Conservation (phyloP, 2,888 invertebrate species). For the Fragum whitleyi region DNA sequence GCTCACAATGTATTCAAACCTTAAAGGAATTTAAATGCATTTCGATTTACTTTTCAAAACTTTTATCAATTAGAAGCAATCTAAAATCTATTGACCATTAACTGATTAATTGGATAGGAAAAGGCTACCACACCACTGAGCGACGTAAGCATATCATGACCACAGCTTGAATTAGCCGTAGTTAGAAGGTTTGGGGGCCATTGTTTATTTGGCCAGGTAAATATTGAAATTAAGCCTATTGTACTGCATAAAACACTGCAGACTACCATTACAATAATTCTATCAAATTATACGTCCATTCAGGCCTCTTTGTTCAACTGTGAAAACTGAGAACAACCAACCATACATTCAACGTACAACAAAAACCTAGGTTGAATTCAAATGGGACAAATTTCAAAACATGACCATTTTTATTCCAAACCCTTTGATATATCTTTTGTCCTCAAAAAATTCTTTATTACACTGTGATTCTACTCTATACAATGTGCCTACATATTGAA, state of each 20-base stretch:
- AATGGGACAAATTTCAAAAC: slow-evolving; percentile 6
- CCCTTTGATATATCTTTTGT: not conserved
- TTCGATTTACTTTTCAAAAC: too few relatives aligned
- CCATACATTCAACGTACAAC: slow-evolving; percentile 9
- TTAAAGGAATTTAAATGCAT: too few relatives aligned
- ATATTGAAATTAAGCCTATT: slow-evolving; percentile 31
- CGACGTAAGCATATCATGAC: too few relatives aligned
- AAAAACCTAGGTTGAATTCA: slow-evolving; percentile 16
- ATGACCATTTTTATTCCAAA: not conserved
- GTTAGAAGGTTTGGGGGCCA: not conserved
- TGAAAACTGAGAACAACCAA: slow-evolving; percentile 17
- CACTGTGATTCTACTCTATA: too few relatives aligned
- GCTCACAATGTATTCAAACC: too few relatives aligned
- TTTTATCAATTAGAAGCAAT: too few relatives aligned
- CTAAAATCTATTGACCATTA: too few relatives aligned
- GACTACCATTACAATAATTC: slow-evolving; percentile 18
- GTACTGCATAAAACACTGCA: not conserved
- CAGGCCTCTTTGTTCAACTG: slow-evolving; percentile 8
- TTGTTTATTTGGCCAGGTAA: slow-evolving; percentile 12
- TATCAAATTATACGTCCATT: slow-evolving; percentile 24
- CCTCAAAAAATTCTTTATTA: not conserved
- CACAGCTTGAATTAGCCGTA: too few relatives aligned
- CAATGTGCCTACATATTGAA: too few relatives aligned
- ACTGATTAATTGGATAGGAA: too few relatives aligned
- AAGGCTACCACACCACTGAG: too few relatives aligned